These are phyloP conservation scores for Parnassius orleans DNA, from an alignment of 2,888 invertebrate species.

Conservation along the genomic window DNA sequence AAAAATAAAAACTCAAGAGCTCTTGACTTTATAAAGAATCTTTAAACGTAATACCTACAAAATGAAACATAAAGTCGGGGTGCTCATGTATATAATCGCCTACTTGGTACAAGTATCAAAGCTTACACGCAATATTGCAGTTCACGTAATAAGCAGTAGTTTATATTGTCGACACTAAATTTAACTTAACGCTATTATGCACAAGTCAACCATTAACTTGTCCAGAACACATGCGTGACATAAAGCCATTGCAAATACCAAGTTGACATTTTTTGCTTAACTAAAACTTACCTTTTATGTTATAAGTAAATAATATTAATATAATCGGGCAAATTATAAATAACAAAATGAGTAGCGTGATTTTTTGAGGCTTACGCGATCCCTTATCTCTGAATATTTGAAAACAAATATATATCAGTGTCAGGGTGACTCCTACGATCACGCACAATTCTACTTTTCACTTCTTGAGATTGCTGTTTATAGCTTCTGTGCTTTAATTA, in stretches of 20 bases:
- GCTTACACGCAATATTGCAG: slow-evolving; percentile 22
- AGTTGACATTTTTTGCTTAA: slow-evolving; percentile 2
- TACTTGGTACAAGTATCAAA: slow-evolving; percentile 14
- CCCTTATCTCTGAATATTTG: no score
- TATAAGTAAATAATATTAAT: no score
- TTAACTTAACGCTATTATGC: slow-evolving; percentile 25
- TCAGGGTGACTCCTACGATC: no score
- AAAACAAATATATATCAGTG: no score
- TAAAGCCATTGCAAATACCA: slow-evolving; percentile 27
- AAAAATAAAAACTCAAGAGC: no score
- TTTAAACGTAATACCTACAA: neutral
- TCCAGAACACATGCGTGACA: slow-evolving; percentile 23
- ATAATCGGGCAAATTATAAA: no score
- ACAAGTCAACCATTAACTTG: slow-evolving; percentile 25
- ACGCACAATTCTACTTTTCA: no score
- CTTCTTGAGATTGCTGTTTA: no score
- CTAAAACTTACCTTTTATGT: no score
- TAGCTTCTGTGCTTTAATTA: no score
- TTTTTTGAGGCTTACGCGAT: no score
- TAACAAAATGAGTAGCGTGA: no score
- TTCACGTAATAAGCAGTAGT: slow-evolving; percentile 28
- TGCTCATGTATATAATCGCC: slow-evolving; percentile 2
- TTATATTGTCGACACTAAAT: slow-evolving; percentile 29
- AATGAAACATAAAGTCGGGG: slow-evolving; percentile 6
- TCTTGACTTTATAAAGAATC: neutral